Evolutionary conservation across 2,113 vertebrate genomes (phyloP), one percentile per base, ranked within the genome.

Genomic region (Neodon shergylaensis): DNA sequence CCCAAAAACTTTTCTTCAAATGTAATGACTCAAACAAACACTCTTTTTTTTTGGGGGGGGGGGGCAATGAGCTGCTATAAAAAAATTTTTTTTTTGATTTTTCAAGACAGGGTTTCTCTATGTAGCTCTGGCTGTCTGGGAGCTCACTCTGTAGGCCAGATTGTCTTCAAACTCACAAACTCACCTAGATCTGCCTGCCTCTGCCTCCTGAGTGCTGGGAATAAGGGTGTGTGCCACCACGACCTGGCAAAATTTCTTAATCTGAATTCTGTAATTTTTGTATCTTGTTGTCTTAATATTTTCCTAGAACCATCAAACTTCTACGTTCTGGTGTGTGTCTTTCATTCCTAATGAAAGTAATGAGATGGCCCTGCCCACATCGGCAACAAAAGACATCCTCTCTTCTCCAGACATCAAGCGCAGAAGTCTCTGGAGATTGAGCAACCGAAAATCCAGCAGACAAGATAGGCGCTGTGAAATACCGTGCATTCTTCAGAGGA

Each of bases 1-100:
- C 85, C 52, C 47, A 88, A 88, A 77, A 93, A 86, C 66, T n/a
- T 61, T 1, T 89, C 63, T 94, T 82, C 52, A 95, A 91, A 96
- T 12, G 47, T 21, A 85, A 94, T 54, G 54, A 76, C 82, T 58
- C 68, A 65, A 84, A 88, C 26, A 17, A 82, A 70, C 79, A 47
- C 9, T 52, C 42, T n/a, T 79, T 24, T n/a, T 36, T 4, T n/a
- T n/a, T n/a, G n/a, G n/a, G n/a, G n/a, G n/a, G n/a, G n/a, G n/a
- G n/a, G 28, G 12, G 26, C 1, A 44, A 78, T 33, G 33, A 94
- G 33, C 11, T 90, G 70, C 68, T 26, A 94, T 39, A 74, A 68
- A 47, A 49, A 36, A 36, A 14, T 0, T 11, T 14, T 68, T 33
- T 31, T 70, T 70, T 70, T 70, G 0, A 6, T 36, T 70, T 72